Conservation (phyloP, 2,888 invertebrate genomes). For the Acanthosepion lycidas region DNA sequence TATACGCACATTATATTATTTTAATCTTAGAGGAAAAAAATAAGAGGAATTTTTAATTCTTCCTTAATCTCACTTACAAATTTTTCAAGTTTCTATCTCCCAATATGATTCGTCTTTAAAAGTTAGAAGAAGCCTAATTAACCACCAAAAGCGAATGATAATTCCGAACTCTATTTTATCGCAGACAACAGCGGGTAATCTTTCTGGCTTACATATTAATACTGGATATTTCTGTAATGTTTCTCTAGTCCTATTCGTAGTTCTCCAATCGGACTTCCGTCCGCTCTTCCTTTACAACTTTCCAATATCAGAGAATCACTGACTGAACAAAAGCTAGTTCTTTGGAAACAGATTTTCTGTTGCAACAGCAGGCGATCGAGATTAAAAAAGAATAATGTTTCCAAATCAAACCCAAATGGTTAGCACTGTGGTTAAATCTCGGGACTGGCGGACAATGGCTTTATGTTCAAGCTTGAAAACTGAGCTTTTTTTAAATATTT, state of each 20-base stretch:
- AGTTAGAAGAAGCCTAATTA: not conserved
- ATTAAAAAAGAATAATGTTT: not conserved
- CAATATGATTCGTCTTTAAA: not conserved
- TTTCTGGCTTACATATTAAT: not conserved
- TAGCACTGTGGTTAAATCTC: no score
- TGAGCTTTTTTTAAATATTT: no score
- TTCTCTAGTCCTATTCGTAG: not conserved
- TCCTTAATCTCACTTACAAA: no score
- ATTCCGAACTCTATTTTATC: not conserved
- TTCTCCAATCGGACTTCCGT: not conserved
- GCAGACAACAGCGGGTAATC: not conserved
- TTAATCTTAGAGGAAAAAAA: no score
- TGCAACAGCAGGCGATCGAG: not conserved
- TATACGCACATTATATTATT: no score
- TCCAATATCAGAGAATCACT: not conserved
- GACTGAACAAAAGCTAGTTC: not conserved
- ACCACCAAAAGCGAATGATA: not conserved
- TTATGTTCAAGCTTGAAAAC: no score
- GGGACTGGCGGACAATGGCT: no score
- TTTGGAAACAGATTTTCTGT: not conserved
- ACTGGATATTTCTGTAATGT: not conserved
- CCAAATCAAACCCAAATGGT: no score
- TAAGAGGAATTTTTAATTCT: no score
- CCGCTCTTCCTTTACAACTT: not conserved
- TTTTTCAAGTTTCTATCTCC: not conserved